These are phyloP conservation scores for Formicarius rufipectus DNA, from an alignment of 2,113 vertebrate species.

Conservation along the genomic window DNA sequence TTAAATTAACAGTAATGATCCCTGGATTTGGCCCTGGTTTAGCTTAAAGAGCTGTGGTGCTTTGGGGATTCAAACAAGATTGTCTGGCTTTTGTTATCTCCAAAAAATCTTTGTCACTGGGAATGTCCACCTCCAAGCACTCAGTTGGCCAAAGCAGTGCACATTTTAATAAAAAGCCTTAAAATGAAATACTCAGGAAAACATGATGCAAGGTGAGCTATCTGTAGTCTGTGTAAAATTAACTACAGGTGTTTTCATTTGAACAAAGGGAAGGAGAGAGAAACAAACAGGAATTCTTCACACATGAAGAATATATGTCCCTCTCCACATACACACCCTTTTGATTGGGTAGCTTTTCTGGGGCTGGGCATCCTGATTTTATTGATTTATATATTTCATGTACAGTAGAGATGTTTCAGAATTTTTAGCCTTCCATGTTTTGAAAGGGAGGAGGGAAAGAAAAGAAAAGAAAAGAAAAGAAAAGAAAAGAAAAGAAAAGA, in stretches of 20 bases:
- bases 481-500: neutral
- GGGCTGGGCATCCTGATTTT: neutral
- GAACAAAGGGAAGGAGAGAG: neutral
- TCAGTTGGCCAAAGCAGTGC: neutral
- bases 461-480: neutral
- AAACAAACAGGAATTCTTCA: conserved; percentile 1
- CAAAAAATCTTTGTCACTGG: neutral
- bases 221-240: conserved; percentile 32
- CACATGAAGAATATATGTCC: neutral
- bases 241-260: conserved; percentile 56
- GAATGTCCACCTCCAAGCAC: neutral
- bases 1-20: conserved; percentile 41
- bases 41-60: neutral
- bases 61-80: neutral
- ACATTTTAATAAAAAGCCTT: conserved; percentile 21
- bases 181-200: conserved; percentile 70
- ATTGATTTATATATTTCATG: neutral
- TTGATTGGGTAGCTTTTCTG: neutral
- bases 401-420: neutral
- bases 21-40: conserved; percentile 7
- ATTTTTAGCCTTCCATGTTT: neutral
- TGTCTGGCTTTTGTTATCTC: neutral
- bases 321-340: too few species aligned
- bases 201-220: conserved; percentile 37
- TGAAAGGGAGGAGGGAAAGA: neutral